phyloP scores from a whole-genome alignment of 2,113 vertebrate species.

The Camelus bactrianus region DNA sequence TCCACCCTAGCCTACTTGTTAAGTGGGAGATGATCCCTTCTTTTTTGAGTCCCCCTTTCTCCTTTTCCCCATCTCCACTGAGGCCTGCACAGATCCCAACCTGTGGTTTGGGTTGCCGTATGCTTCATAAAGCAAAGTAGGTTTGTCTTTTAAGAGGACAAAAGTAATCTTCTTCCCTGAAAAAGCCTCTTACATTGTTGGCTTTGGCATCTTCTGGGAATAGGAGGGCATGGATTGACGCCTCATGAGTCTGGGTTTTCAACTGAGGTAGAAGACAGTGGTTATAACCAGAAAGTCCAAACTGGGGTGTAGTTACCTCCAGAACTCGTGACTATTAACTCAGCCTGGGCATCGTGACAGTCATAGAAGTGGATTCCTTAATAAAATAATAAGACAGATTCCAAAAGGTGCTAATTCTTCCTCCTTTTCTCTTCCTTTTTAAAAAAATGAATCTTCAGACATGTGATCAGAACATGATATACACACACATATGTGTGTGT shows the following conservation, averaged over 20 bases:
- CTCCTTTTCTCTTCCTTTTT: not conserved
- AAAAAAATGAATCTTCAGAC: not conserved
- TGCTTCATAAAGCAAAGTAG: constrained; percentile 75
- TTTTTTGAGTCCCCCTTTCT: not conserved
- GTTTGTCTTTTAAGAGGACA: constrained; percentile 64
- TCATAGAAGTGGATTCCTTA: constrained; percentile 39
- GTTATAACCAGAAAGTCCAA: constrained; percentile 6
- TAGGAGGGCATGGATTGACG: not conserved
- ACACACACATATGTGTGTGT: not conserved
- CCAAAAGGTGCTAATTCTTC: not conserved
- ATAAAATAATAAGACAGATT: not conserved
- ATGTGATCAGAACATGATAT: not conserved
- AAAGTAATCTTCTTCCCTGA: constrained; percentile 48
- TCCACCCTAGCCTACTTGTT: not conserved
- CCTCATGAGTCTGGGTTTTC: not conserved
- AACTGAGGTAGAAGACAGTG: not conserved
- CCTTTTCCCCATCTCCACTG: not conserved
- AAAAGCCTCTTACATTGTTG: constrained; percentile 59
- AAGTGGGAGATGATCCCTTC: not conserved
- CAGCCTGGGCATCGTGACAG: not conserved
- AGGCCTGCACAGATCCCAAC: constrained; percentile 73
- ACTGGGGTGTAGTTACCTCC: not conserved
- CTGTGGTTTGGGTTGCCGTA: constrained; percentile 82
- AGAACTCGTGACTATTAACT: not conserved
- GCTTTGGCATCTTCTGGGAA: not conserved